Conservation (phyloP, 2,888 invertebrate species). For the Phaonia tiefii region DNA sequence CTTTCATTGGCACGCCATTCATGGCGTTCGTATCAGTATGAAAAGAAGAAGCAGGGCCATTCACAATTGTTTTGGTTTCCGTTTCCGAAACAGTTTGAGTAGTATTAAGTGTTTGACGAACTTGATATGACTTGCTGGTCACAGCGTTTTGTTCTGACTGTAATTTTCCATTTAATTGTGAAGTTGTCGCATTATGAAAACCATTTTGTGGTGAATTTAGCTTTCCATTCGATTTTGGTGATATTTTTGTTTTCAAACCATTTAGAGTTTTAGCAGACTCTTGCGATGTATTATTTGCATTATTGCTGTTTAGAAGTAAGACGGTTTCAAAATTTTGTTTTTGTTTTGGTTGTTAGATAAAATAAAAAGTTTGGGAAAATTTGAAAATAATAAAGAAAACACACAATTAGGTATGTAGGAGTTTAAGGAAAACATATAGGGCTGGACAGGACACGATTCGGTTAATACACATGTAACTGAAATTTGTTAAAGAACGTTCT, state of each 20-base stretch:
- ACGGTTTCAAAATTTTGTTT: constrained; percentile 4
- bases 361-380: constrained; percentile 1
- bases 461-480: constrained; percentile 4
- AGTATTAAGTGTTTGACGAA: neutral
- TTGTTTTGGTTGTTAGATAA: constrained; percentile 14
- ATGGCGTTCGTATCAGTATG: constrained; percentile 27
- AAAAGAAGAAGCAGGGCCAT: constrained; percentile 26
- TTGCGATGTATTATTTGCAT: constrained; percentile 36
- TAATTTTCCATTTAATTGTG: constrained; percentile 20
- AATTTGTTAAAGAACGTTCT: constrained; percentile 18
- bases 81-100: neutral
- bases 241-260: neutral
- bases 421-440: constrained; percentile 15
- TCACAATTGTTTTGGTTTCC: neutral
- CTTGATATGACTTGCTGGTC: neutral
- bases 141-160: neutral
- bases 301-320: constrained; percentile 55
- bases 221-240: too few species aligned
- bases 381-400: constrained; percentile 41
- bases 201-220: constrained; percentile 48
- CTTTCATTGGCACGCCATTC: constrained; percentile 6
- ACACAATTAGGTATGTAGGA: constrained; percentile 14
- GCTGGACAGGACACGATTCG: constrained; percentile 59
- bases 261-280: constrained; percentile 7
- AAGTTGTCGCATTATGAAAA: neutral